Percentiles rank a stretch among this genome's conserved stretches.
Conservation (phyloP, 2,113 vertebrate species). For the Dolichotis patagonum region DNA sequence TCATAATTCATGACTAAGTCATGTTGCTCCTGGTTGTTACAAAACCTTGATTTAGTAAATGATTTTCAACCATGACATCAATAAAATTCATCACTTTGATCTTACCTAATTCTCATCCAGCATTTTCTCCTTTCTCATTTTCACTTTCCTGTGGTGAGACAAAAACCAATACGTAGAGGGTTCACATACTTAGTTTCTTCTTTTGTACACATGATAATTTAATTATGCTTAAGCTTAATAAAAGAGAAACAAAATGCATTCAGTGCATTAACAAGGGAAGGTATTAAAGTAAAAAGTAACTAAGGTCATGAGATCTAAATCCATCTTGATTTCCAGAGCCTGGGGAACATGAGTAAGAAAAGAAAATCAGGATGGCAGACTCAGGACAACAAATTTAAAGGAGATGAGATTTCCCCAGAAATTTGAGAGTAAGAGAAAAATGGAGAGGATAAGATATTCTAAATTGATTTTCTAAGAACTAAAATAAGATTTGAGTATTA, state of each 20-base stretch:
- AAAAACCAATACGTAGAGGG: neutral
- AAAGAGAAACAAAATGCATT: constrained; percentile 45
- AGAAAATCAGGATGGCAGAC: neutral
- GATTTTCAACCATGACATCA: neutral
- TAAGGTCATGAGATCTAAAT: neutral
- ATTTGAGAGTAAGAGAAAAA: neutral
- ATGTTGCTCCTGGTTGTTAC: neutral
- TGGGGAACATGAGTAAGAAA: neutral
- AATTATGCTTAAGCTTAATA: neutral
- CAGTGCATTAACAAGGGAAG: neutral
- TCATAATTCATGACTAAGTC: neutral
- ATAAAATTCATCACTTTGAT: neutral
- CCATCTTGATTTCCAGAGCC: neutral
- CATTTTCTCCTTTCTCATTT: neutral
- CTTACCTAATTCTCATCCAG: neutral
- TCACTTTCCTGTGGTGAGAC: neutral
- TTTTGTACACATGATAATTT: neutral
- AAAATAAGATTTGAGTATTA: neutral
- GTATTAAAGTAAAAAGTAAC: neutral
- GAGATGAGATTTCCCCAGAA: neutral
- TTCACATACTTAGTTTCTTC: neutral
- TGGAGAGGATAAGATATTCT: neutral
- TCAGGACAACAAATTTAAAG: neutral
- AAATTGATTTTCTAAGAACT: neutral
- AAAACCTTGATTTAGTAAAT: neutral